Evolutionary conservation across 1,140 invertebrate species (phyloP), one percentile per base, ranked within the genome.

Genomic region (Solen grandis): DNA sequence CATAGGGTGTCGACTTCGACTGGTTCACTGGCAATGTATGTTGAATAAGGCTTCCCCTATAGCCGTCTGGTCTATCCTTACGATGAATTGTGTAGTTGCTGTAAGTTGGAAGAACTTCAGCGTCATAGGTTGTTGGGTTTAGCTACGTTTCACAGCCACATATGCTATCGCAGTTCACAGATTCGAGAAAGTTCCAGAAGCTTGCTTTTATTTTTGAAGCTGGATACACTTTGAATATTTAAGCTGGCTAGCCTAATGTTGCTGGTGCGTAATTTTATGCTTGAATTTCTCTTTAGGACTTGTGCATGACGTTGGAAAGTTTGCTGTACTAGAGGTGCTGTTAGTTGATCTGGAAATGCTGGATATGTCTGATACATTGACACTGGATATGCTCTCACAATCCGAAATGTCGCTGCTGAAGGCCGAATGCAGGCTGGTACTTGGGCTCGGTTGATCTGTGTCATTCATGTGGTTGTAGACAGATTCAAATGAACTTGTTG

Each of bases 371-470:
- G n/a, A n/a, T n/a, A n/a, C n/a, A n/a, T n/a, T n/a, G n/a, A n/a
- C 27, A n/a, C 59, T 60, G 5, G 27, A 60, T 5, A 60, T n/a
- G 35, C 59, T 60, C n/a, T 60, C 59, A 4, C 27, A n/a, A 5
- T 60, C 59, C 13, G 59, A 60, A 33, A 60, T n/a, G n/a, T 60
- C 59, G 35, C 59, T 60, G n/a, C 27, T 60, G n/a, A 8, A 8
- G 22, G 35, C 35, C 4, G 59, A 60, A 27, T 60, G 59, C 35
- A 60, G 4, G 29, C 59, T 60, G n/a, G 13, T 5, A 60, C 4
- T 5, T n/a, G 13, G 13, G 5, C 29, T 29, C 22, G 29, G 59
- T 16, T 13, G 59, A 60, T n/a, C 13, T 10, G 27, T 60, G 59
- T 29, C 59, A 60, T 3, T 16, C 27, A 5, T 10, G 59, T 60